Evolutionary conservation across 1,140 invertebrate genomes (phyloP), one percentile per base, ranked within the genome.

Genomic region (Drosophila carrolli): DNA sequence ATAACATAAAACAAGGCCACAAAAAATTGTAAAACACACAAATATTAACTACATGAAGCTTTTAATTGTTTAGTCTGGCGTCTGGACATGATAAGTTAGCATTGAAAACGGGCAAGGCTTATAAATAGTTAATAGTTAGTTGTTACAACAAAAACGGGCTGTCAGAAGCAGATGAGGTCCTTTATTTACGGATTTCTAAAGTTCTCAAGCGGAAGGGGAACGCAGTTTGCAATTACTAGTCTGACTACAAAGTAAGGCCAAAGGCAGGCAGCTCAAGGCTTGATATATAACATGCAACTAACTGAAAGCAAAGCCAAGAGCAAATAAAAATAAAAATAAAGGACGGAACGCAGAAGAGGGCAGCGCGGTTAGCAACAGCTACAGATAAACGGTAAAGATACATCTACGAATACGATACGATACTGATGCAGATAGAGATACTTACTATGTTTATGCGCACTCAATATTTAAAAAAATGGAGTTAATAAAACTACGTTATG

Each of bases 231-330:
- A 66, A 40, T 38, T 63, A 32, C 29, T 16, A 50, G 38, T 8
- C 44, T 19, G 19, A 44, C 58, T 50, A 72, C 51, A 65, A 75
- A 74, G 40, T 37, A 56, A 32, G 35, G 44, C 14, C 40, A 43
- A 32, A 41, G 41, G 46, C 40, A 40, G 37, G 38, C 68, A 63
- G 47, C 51, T 66, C n/a, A 72, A 60, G 67, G 41, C 44, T 54
- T 38, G 46, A 54, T 53, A 47, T 55, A 44, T 41, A 55, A 65
- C 79, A 77, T 81, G 78, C 78, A 81, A 72, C 72, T 81, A 81
- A 72, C 46, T 70, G 56, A 66, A 75, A 70, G 82, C 71, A 73
- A 83, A 75, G 75, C 58, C 67, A 73, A 66, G 60, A 62, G 75
- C 53, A 89, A 78, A 73, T 44, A 68, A 72, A 65, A 47, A 65